A percentile compares a stretch with the other conserved stretches of the same genome.
Conservation (phyloP, 2,888 invertebrate genomes). For the Aporophyla nigra region DNA sequence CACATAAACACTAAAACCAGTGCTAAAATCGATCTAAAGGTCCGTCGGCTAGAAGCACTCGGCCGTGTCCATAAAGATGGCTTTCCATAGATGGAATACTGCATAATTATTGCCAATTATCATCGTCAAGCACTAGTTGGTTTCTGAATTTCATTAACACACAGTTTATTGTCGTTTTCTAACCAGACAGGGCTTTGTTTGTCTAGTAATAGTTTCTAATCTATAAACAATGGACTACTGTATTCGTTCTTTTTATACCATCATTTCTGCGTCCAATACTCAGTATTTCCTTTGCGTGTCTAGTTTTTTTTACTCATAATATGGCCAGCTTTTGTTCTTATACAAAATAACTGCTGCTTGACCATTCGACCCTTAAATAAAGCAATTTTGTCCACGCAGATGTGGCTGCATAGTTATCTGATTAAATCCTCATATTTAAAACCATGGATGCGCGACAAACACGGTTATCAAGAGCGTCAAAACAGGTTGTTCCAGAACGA, state of each 20-base stretch:
- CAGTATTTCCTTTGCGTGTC: constrained; percentile 28
- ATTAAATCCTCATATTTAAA: constrained; percentile 20
- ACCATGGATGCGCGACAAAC: not conserved
- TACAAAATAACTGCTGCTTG: constrained; percentile 18
- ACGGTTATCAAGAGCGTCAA: not conserved
- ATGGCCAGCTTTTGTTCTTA: not conserved
- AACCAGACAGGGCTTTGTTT: constrained; percentile 58
- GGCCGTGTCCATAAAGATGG: constrained; percentile 72
- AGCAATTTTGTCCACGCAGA: constrained; percentile 4
- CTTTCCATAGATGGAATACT: constrained; percentile 74
- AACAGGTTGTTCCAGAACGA: constrained; percentile 10
- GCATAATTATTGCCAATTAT: constrained; percentile 79
- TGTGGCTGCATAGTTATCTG: constrained; percentile 13
- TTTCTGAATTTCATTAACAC: constrained; percentile 73
- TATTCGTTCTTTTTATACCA: constrained; percentile 17
- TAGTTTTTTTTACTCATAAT: constrained; percentile 1
- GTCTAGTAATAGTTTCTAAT: constrained; percentile 38
- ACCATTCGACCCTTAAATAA: constrained; percentile 11
- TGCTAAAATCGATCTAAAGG: constrained; percentile 51
- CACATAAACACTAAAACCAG: constrained; percentile 33
- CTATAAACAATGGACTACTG: constrained; percentile 31
- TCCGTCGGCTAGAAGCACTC: constrained; percentile 45
- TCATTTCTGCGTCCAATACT: constrained; percentile 7
- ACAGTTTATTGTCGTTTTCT: constrained; percentile 62
- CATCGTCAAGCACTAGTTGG: constrained; percentile 74